These are phyloP conservation scores for Ditula angustiorana DNA, from an alignment of 2,888 invertebrate species.

Conservation along the genomic window DNA sequence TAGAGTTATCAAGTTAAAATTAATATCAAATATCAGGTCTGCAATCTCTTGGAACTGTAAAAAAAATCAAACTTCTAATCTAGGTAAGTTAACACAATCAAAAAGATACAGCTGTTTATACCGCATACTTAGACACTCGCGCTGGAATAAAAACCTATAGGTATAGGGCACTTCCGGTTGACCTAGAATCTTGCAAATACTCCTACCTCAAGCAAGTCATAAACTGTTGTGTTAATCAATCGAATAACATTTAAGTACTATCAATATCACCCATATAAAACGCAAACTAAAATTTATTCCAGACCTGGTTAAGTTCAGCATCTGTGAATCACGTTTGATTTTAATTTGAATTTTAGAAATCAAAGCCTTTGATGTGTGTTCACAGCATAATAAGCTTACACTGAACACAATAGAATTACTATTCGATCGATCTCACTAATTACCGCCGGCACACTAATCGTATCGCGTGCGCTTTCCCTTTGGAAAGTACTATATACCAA, in stretches of 20 bases:
- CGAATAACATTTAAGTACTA: not conserved
- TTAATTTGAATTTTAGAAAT: constrained; percentile 25
- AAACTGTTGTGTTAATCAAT: not conserved
- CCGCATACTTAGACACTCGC: no score
- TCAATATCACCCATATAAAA: no score
- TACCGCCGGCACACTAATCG: constrained; percentile 71
- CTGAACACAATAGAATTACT: constrained; percentile 45
- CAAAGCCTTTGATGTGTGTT: constrained; percentile 25
- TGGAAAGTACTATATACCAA: constrained; percentile 70
- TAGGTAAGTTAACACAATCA: no score
- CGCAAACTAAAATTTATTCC: not conserved
- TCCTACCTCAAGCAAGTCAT: not conserved
- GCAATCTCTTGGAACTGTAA: no score
- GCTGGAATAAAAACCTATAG: no score
- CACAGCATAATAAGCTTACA: constrained; percentile 43
- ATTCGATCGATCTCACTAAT: constrained; percentile 73
- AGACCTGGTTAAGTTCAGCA: not conserved
- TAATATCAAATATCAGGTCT: no score
- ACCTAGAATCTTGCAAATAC: no score
- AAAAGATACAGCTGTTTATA: no score
- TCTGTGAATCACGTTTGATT: not conserved
- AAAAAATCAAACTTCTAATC: no score
- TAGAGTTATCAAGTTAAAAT: no score
- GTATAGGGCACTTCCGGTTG: no score
- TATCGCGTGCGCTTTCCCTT: constrained; percentile 76